Evolutionary conservation across 1,140 invertebrate species (phyloP).

Genomic region (Pogonognathellus flavescens): DNA sequence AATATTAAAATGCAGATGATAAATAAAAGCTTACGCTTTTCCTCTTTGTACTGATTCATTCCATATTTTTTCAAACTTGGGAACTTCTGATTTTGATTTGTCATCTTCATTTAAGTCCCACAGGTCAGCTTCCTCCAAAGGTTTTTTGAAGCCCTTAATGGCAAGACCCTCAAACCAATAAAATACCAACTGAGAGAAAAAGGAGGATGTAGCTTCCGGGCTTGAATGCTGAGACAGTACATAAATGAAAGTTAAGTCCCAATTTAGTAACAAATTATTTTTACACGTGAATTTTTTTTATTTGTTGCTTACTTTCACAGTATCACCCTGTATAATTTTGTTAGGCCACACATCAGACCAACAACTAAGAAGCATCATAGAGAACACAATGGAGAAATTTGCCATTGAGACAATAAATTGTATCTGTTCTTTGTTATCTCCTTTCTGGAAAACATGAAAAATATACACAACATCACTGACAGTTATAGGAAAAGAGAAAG

Average conservation of each 20-base stretch:
- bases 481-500: too few species aligned
- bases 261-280: conserved; percentile 6
- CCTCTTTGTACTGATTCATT: conserved; percentile 72
- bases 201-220: conserved; percentile 74
- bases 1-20: not conserved
- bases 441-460: conserved; percentile 68
- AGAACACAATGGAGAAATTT: not conserved
- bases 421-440: conserved; percentile 21
- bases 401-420: not conserved
- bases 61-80: conserved; percentile 72
- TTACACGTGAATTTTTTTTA: not conserved
- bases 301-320: not conserved
- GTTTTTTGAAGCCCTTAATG: conserved; percentile 71
- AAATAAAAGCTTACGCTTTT: conserved; percentile 65
- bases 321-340: not conserved
- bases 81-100: conserved; percentile 70
- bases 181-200: conserved; percentile 74
- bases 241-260: not conserved
- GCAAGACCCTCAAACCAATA: conserved; percentile 74
- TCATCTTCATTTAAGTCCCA: conserved; percentile 74
- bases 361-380: conserved; percentile 18
- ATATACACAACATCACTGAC: conserved; percentile 63
- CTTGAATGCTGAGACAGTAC: conserved; percentile 70
- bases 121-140: conserved; percentile 72
- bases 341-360: conserved; percentile 26